Evolutionary conservation across 2,113 vertebrate species (phyloP).

Genomic region (Lepus europaeus): DNA sequence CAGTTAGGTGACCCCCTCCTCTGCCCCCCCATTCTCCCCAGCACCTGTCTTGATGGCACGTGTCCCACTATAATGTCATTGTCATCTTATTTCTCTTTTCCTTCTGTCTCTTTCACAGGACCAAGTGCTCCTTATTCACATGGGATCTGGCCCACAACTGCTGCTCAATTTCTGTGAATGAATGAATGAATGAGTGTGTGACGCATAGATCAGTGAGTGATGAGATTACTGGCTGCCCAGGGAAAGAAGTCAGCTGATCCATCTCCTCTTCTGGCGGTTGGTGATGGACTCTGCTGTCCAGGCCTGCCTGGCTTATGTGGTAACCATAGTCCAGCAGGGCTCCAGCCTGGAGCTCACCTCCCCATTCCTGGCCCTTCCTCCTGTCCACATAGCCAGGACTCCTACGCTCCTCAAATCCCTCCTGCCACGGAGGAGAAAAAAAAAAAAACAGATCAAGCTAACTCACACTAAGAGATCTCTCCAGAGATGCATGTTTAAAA

Average conservation of each 20-base stretch:
- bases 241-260: neutral
- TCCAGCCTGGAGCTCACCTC: neutral
- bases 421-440: neutral
- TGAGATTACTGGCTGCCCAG: neutral
- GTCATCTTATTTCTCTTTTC: neutral
- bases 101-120: neutral
- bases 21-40: no score
- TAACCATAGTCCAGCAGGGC: no score
- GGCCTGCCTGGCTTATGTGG: neutral
- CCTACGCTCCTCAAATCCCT: neutral
- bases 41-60: neutral
- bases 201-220: no score
- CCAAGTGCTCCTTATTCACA: neutral
- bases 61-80: no score
- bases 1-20: neutral
- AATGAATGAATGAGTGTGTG: neutral
- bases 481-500: neutral
- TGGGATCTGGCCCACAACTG: neutral
- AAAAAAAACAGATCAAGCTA: neutral
- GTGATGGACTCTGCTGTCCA: no score
- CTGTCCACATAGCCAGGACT: neutral
- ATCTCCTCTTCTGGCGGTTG: neutral
- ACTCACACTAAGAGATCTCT: neutral
- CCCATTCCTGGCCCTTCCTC: neutral
- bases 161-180: neutral